Conservation (phyloP, 2,888 invertebrate species). For the Emmelina monodactyla region DNA sequence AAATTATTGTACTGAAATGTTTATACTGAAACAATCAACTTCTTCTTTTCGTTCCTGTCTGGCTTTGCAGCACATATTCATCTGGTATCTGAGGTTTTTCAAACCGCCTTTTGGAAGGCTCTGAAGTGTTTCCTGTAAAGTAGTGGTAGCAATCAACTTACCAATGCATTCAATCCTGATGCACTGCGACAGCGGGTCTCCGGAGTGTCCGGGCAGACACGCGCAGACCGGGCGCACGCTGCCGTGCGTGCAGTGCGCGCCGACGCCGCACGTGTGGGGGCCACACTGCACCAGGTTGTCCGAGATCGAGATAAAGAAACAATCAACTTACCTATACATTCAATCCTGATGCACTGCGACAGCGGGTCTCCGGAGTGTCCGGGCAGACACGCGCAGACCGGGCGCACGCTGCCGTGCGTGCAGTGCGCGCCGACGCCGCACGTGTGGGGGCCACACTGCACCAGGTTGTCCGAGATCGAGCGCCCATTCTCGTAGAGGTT, state of each 20-base stretch:
- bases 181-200: conserved; percentile 79
- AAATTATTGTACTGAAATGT: no score
- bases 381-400: conserved; percentile 81
- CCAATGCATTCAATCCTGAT: conserved; percentile 76
- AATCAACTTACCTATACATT: conserved; percentile 69
- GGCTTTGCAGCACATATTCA: no score
- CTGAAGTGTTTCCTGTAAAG: no score
- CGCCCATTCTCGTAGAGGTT: conserved; percentile 50
- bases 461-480: conserved; percentile 49
- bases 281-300: conserved; percentile 60
- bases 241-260: conserved; percentile 70
- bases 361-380: conserved; percentile 84
- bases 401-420: conserved; percentile 71
- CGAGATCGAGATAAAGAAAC: conserved; percentile 22
- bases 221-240: conserved; percentile 82
- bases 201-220: conserved; percentile 79
- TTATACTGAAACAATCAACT: no score
- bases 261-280: conserved; percentile 71
- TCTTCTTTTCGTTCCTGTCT: no score
- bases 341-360: conserved; percentile 74
- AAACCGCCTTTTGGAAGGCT: no score
- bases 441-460: conserved; percentile 66
- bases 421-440: conserved; percentile 76
- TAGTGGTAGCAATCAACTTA: no score
- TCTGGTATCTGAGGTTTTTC: no score